Evolutionary conservation across 2,888 invertebrate species (phyloP).

Genomic region (Hirtodrosophila histrioides): DNA sequence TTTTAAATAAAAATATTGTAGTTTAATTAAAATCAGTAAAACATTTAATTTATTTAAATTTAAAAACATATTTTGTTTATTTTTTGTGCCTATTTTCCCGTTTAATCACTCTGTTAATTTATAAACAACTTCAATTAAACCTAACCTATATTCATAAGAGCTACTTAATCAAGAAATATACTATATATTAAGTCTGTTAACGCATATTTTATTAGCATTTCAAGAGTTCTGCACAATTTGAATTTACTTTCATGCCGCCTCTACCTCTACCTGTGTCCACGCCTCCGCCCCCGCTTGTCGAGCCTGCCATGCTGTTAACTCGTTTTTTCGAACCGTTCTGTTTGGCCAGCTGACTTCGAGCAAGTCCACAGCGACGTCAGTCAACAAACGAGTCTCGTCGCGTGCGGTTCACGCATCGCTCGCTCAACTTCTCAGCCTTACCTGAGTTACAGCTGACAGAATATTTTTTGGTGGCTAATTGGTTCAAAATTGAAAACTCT

Average conservation of each 20-base stretch:
- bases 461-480: slow-evolving; percentile 17
- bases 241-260: slow-evolving; percentile 38
- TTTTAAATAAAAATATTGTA: too few relatives aligned
- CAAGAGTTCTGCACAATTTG: slow-evolving; percentile 28
- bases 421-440: slow-evolving; percentile 27
- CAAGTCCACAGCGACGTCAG: slow-evolving; percentile 45
- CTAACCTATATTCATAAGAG: too few relatives aligned
- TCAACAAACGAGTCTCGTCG: slow-evolving; percentile 65
- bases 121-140: too few relatives aligned
- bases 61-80: too few relatives aligned
- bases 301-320: slow-evolving; percentile 27
- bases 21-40: too few relatives aligned
- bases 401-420: slow-evolving; percentile 54
- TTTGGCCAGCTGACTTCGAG: slow-evolving; percentile 41
- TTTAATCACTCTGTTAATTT: too few relatives aligned
- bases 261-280: slow-evolving; percentile 18
- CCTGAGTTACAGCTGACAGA: slow-evolving; percentile 22
- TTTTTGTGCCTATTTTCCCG: too few relatives aligned
- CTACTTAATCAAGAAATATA: too few relatives aligned
- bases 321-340: slow-evolving; percentile 38
- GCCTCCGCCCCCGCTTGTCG: background rate
- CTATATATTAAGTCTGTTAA: too few relatives aligned
- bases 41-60: too few relatives aligned
- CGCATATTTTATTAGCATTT: slow-evolving; percentile 15
- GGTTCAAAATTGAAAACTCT: slow-evolving; percentile 11